Percentiles rank a stretch among this genome's conserved stretches.
Evolutionary conservation across 2,113 vertebrate genomes (phyloP).

Genomic region (Apaloderma vittatum): DNA sequence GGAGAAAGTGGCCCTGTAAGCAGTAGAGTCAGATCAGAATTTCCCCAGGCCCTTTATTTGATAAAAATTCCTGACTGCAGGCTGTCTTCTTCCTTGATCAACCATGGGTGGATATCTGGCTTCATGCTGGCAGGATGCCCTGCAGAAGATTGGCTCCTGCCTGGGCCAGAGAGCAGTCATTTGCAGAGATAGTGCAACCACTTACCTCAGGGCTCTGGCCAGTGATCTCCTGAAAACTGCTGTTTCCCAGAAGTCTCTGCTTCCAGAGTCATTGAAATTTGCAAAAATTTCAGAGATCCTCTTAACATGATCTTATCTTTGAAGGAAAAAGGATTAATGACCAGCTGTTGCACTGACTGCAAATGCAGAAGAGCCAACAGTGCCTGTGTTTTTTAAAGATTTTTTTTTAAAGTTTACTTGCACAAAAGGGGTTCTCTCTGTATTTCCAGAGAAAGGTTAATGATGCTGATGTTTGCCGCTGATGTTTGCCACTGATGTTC

Average conservation of each 20-base stretch:
- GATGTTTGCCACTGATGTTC: background rate
- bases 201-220: background rate
- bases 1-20: background rate
- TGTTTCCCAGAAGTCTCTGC: background rate
- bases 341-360: rapidly evolving
- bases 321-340: background rate
- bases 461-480: background rate
- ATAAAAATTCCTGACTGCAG: background rate
- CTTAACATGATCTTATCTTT: background rate
- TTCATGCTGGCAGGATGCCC: background rate
- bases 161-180: background rate
- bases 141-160: background rate
- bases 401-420: background rate
- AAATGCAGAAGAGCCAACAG: background rate
- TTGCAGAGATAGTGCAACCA: background rate
- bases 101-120: background rate
- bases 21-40: background rate
- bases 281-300: background rate
- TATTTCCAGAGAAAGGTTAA: background rate
- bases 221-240: background rate
- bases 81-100: background rate
- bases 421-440: background rate
- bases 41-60: background rate
- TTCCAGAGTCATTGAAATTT: background rate
- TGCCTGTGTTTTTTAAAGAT: background rate